A percentile compares a stretch with the other conserved stretches of the same genome.
Evolutionary conservation across 2,113 vertebrate species (phyloP).

Genomic region (Synodontis membranacea): DNA sequence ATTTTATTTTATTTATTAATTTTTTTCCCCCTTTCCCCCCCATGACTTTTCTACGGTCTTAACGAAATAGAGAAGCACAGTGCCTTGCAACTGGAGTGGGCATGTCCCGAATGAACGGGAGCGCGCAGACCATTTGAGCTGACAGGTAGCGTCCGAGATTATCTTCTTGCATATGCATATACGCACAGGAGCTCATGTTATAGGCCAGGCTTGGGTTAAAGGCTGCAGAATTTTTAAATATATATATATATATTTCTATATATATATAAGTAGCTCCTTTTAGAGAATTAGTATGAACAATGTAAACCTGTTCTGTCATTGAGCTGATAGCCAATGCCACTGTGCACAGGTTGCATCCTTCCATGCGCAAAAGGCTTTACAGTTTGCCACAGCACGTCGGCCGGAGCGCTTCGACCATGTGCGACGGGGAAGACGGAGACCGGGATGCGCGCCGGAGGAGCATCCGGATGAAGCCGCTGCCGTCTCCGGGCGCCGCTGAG

Average conservation of each 20-base stretch:
- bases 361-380: constrained; percentile 98
- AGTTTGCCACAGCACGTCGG: constrained; percentile 97
- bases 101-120: constrained; percentile 64
- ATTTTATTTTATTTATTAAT: constrained; percentile 26
- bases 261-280: not conserved
- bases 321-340: constrained; percentile 64
- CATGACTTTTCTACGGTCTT: constrained; percentile 66
- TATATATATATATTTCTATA: not conserved
- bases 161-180: constrained; percentile 6
- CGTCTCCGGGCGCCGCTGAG: constrained; percentile 77
- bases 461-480: constrained; percentile 89
- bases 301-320: constrained; percentile 47
- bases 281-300: not conserved
- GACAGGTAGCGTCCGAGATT: constrained; percentile 62
- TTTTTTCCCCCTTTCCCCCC: no score
- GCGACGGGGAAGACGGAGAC: constrained; percentile 85
- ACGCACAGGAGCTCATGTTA: not conserved
- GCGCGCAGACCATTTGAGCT: constrained; percentile 61
- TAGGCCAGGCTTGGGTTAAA: not conserved
- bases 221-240: not conserved
- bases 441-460: constrained; percentile 90
- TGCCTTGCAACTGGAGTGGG: constrained; percentile 61
- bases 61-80: constrained; percentile 64
- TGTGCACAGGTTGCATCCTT: constrained; percentile 94
- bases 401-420: constrained; percentile 90